Percentiles rank a stretch among this genome's conserved stretches.
phyloP scores from a whole-genome alignment of 2,113 vertebrate genomes.

The Rhynchomys soricoides region DNA sequence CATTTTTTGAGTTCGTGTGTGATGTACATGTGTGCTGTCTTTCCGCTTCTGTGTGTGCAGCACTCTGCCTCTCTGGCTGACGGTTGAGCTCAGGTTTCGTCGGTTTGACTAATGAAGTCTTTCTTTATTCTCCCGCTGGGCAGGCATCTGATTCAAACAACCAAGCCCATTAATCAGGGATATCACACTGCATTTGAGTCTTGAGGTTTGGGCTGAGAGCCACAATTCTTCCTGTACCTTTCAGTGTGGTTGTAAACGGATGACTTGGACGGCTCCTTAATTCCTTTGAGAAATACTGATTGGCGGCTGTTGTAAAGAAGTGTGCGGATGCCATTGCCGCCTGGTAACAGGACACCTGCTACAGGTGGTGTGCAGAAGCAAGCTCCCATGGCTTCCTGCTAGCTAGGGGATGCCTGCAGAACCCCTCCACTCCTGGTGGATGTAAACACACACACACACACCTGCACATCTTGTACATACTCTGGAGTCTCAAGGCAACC shows the following conservation, averaged over 20 bases:
- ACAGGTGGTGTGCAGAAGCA: rapidly evolving
- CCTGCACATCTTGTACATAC: rapidly evolving
- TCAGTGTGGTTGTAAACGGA: neutral
- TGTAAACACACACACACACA: rapidly evolving
- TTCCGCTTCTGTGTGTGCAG: neutral
- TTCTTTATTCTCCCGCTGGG: neutral
- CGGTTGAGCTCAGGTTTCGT: rapidly evolving
- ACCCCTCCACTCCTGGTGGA: neutral
- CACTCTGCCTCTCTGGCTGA: rapidly evolving
- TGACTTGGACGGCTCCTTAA: neutral
- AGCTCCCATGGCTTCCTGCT: neutral
- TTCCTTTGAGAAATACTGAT: neutral
- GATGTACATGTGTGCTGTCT: rapidly evolving
- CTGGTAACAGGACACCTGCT: rapidly evolving
- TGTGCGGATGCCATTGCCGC: rapidly evolving
- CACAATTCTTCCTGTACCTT: neutral
- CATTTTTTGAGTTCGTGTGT: neutral
- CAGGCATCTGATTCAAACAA: neutral
- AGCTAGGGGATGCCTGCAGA: neutral
- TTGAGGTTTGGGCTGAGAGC: neutral
- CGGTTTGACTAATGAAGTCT: neutral
- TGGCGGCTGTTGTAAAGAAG: neutral
- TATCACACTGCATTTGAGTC: neutral
- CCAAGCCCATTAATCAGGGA: neutral
- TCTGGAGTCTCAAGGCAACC: neutral